phyloP scores from a whole-genome alignment of 2,888 invertebrate genomes.

The Drosophila formosana region DNA sequence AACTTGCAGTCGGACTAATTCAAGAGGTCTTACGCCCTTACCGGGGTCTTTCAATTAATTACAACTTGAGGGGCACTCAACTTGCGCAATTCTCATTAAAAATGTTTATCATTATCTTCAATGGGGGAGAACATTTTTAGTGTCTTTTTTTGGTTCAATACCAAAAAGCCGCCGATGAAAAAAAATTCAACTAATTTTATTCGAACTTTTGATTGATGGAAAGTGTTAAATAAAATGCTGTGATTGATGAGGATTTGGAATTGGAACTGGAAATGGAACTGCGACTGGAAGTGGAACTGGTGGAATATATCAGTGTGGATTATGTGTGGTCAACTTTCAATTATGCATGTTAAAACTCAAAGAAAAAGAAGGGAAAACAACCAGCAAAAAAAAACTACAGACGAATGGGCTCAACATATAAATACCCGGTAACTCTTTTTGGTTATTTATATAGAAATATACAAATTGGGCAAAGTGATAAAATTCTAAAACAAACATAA shows the following conservation, averaged over 20 bases:
- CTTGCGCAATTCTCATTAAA: constrained; percentile 46
- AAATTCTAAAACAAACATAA: too few species aligned
- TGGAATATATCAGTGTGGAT: constrained; percentile 37
- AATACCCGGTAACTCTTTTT: neutral
- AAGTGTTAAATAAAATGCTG: constrained; percentile 4
- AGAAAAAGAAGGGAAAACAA: neutral
- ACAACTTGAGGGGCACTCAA: constrained; percentile 6
- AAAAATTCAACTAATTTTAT: constrained; percentile 36
- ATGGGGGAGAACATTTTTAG: constrained; percentile 26
- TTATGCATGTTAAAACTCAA: constrained; percentile 33
- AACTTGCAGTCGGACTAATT: constrained; percentile 21
- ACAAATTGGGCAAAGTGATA: too few species aligned
- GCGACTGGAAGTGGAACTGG: neutral
- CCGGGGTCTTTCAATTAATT: constrained; percentile 52
- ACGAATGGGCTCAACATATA: neutral
- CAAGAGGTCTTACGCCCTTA: constrained; percentile 36
- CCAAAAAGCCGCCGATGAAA: constrained; percentile 15
- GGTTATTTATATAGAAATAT: too few species aligned
- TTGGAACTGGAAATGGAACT: constrained; percentile 34
- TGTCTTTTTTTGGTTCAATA: constrained; percentile 11
- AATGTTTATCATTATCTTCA: constrained; percentile 44
- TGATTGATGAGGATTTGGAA: constrained; percentile 23
- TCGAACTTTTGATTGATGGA: constrained; percentile 3
- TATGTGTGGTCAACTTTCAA: constrained; percentile 54
- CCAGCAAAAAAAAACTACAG: too few species aligned